Percentiles rank a stretch among this genome's conserved stretches.
Evolutionary conservation across 2,888 invertebrate species (phyloP).

Genomic region (Sussaba pulchella): DNA sequence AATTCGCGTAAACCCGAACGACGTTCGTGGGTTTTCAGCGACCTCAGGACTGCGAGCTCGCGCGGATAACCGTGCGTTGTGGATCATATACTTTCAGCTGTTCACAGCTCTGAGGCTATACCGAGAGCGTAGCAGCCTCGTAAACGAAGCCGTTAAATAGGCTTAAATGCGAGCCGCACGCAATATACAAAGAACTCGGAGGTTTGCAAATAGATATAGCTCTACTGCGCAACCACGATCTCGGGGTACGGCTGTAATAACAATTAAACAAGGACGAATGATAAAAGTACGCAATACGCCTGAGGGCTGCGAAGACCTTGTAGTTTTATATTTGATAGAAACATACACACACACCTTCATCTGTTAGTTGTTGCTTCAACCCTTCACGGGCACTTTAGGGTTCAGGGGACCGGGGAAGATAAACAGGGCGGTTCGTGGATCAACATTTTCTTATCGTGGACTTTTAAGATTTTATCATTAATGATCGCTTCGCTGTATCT

Average conservation of each 20-base stretch:
- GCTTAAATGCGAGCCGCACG: constrained; percentile 70
- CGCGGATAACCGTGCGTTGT: constrained; percentile 40
- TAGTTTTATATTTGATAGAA: no score
- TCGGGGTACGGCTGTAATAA: constrained; percentile 5
- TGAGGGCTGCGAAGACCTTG: no score
- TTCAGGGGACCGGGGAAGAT: no score
- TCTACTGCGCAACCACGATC: neutral
- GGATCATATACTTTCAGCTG: constrained; percentile 60
- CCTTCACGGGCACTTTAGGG: no score
- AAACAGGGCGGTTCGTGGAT: no score
- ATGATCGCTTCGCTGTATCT: no score
- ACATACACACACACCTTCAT: no score
- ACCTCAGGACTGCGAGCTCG: constrained; percentile 33
- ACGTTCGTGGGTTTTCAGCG: constrained; percentile 54
- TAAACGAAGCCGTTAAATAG: constrained; percentile 73
- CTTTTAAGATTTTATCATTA: no score
- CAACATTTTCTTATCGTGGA: no score
- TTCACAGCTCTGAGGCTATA: constrained; percentile 57
- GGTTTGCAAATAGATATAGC: constrained; percentile 16
- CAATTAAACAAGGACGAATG: constrained; percentile 36
- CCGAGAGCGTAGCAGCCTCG: constrained; percentile 61
- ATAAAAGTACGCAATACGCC: no score
- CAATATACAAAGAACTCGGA: constrained; percentile 59
- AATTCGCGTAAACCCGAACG: constrained; percentile 61
- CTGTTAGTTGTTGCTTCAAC: no score